Evolutionary conservation across 2,888 invertebrate species (phyloP).

Genomic region (Anodontia alba): DNA sequence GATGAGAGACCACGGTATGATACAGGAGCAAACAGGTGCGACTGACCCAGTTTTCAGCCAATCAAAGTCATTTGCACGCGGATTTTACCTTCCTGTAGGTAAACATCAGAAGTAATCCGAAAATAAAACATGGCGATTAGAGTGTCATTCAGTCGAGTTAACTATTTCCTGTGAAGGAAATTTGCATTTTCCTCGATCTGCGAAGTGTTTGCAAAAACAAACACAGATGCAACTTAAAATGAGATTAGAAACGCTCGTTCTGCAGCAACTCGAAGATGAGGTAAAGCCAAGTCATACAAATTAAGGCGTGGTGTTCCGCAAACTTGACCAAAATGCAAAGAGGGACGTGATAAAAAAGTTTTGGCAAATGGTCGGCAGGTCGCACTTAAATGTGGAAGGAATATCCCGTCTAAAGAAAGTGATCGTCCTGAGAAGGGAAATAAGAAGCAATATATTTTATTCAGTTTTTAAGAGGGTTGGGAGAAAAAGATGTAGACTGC

Average conservation of each 20-base stretch:
- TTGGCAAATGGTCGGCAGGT: background rate
- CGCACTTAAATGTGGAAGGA: background rate
- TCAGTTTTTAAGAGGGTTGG: too few relatives aligned
- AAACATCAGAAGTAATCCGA: conserved; percentile 29
- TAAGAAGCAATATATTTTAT: too few relatives aligned
- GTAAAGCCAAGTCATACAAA: conserved; percentile 64
- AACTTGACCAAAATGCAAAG: background rate
- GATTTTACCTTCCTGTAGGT: conserved; percentile 11
- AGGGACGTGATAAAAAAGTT: background rate
- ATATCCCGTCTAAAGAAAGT: background rate
- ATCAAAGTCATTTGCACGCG: background rate
- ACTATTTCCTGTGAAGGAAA: background rate
- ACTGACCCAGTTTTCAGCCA: conserved; percentile 7
- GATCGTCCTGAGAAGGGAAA: too few relatives aligned
- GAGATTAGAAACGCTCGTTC: conserved; percentile 76
- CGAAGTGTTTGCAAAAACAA: background rate
- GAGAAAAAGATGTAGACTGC: too few relatives aligned
- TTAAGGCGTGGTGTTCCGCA: background rate
- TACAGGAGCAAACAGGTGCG: conserved; percentile 10
- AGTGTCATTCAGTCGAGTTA: conserved; percentile 32
- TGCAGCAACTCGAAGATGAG: conserved; percentile 78
- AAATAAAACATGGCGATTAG: conserved; percentile 55
- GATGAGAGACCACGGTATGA: too few relatives aligned
- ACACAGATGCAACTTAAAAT: conserved; percentile 64
- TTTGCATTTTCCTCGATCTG: background rate